These are phyloP conservation scores for Phoeniculus purpureus DNA, from an alignment of 2,797 vertebrate species.

Conservation along the genomic window DNA sequence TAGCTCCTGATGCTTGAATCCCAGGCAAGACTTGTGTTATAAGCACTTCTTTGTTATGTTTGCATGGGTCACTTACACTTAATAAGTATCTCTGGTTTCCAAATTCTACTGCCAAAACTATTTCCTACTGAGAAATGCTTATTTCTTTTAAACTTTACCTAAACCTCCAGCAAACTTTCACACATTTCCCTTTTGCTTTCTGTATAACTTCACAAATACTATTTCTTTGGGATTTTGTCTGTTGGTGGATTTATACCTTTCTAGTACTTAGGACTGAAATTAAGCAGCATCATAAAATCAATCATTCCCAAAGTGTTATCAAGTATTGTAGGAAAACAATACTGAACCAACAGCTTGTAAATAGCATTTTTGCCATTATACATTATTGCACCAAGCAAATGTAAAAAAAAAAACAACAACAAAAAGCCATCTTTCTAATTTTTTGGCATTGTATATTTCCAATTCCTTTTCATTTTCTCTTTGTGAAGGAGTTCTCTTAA, in stretches of 20 bases:
- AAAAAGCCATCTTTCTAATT: not conserved
- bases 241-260: not conserved
- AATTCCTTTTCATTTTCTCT: not conserved
- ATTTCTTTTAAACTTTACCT: not conserved
- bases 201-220: not conserved
- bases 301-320: not conserved
- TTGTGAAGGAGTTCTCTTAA: not conserved
- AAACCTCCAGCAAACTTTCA: not conserved
- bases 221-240: not conserved
- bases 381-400: not conserved
- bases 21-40: not conserved
- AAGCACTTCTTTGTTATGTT: not conserved
- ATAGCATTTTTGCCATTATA: not conserved
- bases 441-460: not conserved
- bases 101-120: not conserved
- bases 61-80: not conserved
- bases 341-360: not conserved
- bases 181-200: not conserved
- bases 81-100: not conserved
- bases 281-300: not conserved
- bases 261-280: not conserved
- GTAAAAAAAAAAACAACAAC: not conserved
- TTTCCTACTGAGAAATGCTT: not conserved
- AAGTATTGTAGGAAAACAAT: not conserved
- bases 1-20: not conserved